Percentiles rank a stretch among this genome's conserved stretches.
phyloP scores from a whole-genome alignment of 2,888 invertebrate species.

The Carterocephalus palaemon region DNA sequence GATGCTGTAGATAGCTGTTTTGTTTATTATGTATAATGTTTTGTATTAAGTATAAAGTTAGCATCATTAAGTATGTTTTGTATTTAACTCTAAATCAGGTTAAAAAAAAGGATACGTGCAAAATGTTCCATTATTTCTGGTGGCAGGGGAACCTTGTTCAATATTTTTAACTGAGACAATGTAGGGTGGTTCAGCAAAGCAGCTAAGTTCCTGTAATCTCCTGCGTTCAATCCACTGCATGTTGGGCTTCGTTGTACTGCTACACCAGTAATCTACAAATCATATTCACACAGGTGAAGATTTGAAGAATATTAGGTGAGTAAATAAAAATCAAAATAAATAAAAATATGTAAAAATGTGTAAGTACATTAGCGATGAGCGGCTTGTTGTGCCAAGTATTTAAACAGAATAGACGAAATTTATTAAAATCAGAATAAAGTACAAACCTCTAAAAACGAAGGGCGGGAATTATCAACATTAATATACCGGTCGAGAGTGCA shows the following conservation, averaged over 20 bases:
- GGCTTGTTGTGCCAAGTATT: too few relatives aligned
- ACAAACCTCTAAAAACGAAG: slow-evolving; percentile 82
- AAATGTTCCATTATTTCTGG: slow-evolving; percentile 97
- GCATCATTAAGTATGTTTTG: too few relatives aligned
- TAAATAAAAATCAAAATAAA: too few relatives aligned
- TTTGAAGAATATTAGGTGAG: neutral
- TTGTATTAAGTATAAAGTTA: too few relatives aligned
- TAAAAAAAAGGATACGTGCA: slow-evolving; percentile 95
- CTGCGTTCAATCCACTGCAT: slow-evolving; percentile 93
- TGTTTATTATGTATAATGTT: too few relatives aligned
- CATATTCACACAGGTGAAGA: neutral
- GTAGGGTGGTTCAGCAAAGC: slow-evolving; percentile 83
- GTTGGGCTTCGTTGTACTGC: slow-evolving; percentile 85
- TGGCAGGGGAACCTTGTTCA: slow-evolving; percentile 92
- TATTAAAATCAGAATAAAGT: slow-evolving; percentile 18
- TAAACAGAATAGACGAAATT: neutral
- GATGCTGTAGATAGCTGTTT: too few relatives aligned
- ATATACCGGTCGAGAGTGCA: slow-evolving; percentile 88
- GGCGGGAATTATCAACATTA: slow-evolving; percentile 83
- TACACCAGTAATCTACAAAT: slow-evolving; percentile 80
- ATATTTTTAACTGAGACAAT: slow-evolving; percentile 87
- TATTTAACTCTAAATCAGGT: too few relatives aligned
- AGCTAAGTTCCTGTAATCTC: slow-evolving; percentile 92
- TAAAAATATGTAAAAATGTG: neutral
- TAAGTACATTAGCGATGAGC: too few relatives aligned